phyloP scores from a whole-genome alignment of 2,797 vertebrate species.

The Peromyscus melanophrys region DNA sequence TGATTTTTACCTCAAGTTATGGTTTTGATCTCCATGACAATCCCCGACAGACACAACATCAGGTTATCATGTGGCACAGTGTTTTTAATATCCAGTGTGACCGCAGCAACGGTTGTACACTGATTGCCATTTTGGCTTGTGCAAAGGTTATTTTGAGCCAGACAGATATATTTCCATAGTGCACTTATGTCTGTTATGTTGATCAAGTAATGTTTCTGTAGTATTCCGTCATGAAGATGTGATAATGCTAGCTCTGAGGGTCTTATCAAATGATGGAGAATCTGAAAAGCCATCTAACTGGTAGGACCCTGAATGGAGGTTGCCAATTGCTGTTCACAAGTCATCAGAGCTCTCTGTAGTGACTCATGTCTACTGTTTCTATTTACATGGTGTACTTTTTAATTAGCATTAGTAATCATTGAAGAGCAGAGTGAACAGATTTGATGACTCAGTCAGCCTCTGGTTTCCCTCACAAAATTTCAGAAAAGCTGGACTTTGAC shows the following conservation, averaged over 20 bases:
- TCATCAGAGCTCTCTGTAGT: neutral
- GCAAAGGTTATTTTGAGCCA: conserved; percentile 13
- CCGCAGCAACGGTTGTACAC: neutral
- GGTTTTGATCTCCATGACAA: neutral
- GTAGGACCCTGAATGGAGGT: neutral
- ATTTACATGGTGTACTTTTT: neutral
- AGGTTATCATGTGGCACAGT: neutral
- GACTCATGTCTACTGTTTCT: neutral
- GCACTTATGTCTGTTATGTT: neutral
- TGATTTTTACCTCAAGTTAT: neutral
- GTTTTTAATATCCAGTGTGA: neutral
- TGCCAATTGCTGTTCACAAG: neutral
- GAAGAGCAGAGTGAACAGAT: no score
- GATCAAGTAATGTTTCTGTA: neutral
- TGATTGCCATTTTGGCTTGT: neutral
- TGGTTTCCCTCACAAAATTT: conserved; percentile 8
- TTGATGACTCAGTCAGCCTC: neutral
- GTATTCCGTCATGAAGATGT: neutral
- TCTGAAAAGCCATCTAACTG: neutral
- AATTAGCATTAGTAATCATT: neutral
- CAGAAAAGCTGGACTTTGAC: neutral
- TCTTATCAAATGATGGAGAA: neutral
- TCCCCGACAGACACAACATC: neutral
- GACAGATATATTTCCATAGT: neutral
- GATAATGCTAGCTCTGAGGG: neutral